A percentile compares a stretch with the other conserved stretches of the same genome.
Evolutionary conservation across 2,797 vertebrate genomes (phyloP).

Genomic region (Thunnus albacares): DNA sequence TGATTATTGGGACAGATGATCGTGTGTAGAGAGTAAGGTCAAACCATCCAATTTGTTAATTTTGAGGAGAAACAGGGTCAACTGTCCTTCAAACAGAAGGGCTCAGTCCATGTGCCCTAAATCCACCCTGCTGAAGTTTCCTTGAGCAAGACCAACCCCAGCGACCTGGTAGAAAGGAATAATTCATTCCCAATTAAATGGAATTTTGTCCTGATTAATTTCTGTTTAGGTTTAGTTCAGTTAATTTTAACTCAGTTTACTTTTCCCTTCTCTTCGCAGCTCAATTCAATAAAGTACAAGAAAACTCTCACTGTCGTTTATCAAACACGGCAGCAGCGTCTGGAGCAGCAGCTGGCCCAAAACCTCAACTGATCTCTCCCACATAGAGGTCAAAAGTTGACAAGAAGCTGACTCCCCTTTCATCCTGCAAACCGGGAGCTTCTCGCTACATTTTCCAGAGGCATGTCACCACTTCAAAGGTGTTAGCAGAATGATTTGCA

Average conservation of each 20-base stretch:
- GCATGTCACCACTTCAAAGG: constrained; percentile 78
- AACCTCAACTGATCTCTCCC: constrained; percentile 66
- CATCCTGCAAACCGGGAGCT: constrained; percentile 61
- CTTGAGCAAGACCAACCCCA: constrained; percentile 12
- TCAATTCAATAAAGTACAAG: constrained; percentile 33
- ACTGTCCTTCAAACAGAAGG: background rate
- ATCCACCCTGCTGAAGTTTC: constrained; percentile 25
- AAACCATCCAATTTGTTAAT: constrained; percentile 17
- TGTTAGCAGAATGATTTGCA: constrained; percentile 68
- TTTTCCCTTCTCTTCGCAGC: constrained; percentile 20
- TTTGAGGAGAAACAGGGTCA: constrained; percentile 12
- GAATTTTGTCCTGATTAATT: constrained; percentile 32
- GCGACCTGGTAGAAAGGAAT: background rate
- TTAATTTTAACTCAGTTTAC: constrained; percentile 56
- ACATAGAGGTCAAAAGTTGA: constrained; percentile 81
- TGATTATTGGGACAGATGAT: constrained; percentile 7
- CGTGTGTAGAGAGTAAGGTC: constrained; percentile 3
- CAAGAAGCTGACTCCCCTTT: constrained; percentile 67
- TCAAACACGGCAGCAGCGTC: constrained; percentile 58
- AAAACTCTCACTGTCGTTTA: constrained; percentile 50
- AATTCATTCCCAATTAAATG: constrained; percentile 22
- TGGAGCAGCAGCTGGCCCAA: constrained; percentile 67
- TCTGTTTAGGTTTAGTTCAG: constrained; percentile 37
- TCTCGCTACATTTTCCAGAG: constrained; percentile 65
- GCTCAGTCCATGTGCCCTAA: background rate